Conservation (phyloP, 2,113 vertebrate genomes). For the Stomatorhinus ivindoensis region DNA sequence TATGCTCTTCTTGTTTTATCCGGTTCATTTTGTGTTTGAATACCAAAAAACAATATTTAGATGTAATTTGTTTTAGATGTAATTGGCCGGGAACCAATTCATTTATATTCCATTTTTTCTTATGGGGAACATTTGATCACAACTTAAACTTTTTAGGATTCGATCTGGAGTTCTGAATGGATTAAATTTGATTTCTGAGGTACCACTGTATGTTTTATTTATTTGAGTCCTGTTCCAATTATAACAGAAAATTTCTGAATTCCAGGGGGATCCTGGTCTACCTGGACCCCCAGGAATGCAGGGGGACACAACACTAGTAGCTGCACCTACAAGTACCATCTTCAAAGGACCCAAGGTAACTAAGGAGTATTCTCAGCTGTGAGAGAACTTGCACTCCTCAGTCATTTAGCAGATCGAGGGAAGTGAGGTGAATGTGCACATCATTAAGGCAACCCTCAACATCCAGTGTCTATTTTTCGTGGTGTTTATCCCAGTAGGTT, state of each 20-base stretch:
- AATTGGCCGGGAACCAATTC: too few species aligned
- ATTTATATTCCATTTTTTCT: too few species aligned
- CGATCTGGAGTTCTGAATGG: too few species aligned
- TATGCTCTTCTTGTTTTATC: too few species aligned
- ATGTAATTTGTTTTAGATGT: too few species aligned
- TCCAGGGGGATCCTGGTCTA: neutral
- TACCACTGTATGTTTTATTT: neutral
- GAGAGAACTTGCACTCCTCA: neutral
- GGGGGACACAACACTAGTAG: neutral
- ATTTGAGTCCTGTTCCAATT: neutral
- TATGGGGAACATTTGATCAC: too few species aligned
- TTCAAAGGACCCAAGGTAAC: constrained; percentile 21
- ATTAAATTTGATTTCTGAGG: too few species aligned
- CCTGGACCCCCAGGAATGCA: constrained; percentile 10
- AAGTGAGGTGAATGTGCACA: neutral
- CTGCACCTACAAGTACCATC: neutral
- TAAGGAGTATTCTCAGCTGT: neutral
- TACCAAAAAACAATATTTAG: too few species aligned
- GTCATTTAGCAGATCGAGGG: neutral
- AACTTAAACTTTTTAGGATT: too few species aligned
- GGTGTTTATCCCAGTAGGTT: neutral
- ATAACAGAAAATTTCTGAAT: neutral
- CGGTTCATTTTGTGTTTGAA: too few species aligned
- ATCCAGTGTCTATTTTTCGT: neutral
- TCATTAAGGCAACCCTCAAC: neutral